These are phyloP conservation scores for Epicauta chinensis DNA, from an alignment of 1,140 invertebrate species.

Conservation along the genomic window DNA sequence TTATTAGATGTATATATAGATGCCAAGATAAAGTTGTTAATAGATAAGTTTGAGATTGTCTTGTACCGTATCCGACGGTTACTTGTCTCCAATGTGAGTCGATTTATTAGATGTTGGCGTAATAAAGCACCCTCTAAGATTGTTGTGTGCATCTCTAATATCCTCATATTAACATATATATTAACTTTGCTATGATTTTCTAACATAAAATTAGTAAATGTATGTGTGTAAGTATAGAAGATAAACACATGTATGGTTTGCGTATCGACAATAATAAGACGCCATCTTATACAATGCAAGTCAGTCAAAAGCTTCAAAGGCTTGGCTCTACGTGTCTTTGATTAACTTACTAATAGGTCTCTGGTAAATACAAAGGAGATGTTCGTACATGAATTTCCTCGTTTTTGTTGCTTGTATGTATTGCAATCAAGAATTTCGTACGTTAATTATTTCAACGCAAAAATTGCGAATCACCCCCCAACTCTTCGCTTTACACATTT, in stretches of 20 bases:
- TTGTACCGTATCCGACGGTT: neutral
- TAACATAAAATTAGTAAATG: constrained; percentile 19
- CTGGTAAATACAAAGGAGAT: neutral
- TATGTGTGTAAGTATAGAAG: too few relatives aligned
- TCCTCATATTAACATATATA: constrained; percentile 21
- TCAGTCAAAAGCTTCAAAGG: neutral
- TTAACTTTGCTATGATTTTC: constrained; percentile 14
- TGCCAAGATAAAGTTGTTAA: neutral
- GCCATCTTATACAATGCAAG: too few relatives aligned
- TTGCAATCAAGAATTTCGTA: too few relatives aligned
- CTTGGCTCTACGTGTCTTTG: constrained; percentile 4
- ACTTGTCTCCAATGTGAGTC: constrained; percentile 8
- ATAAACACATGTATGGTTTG: too few relatives aligned
- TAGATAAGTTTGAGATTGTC: neutral
- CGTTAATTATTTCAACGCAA: too few relatives aligned
- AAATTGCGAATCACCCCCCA: too few relatives aligned
- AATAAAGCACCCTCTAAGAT: constrained; percentile 19
- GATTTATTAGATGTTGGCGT: constrained; percentile 1
- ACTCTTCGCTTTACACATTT: too few relatives aligned
- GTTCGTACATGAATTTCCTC: neutral
- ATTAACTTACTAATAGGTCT: constrained; percentile 3
- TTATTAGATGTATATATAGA: too few relatives aligned
- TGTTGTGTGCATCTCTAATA: constrained; percentile 13
- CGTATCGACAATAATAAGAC: too few relatives aligned
- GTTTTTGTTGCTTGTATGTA: too few relatives aligned